phyloP scores from a whole-genome alignment of 2,113 vertebrate genomes.

The Paralichthys olivaceus region DNA sequence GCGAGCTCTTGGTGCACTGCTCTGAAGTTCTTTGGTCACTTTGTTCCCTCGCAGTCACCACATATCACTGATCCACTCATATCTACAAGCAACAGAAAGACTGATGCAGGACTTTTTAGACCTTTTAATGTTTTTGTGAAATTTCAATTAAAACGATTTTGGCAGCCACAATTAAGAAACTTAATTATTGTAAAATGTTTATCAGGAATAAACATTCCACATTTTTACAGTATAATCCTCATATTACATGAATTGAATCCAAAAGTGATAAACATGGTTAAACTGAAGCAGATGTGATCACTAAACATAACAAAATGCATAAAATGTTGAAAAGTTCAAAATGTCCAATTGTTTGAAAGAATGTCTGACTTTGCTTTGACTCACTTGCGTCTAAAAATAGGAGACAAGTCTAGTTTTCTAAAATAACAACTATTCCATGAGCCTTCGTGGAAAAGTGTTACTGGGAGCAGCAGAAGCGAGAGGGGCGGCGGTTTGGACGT shows the following conservation, averaged over 20 bases:
- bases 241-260: no score
- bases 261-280: not conserved
- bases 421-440: not conserved
- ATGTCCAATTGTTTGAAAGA: not conserved
- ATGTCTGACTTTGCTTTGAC: slow-evolving; percentile 10
- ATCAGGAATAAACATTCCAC: not conserved
- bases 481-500: slow-evolving; percentile 27
- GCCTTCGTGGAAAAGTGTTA: slow-evolving; percentile 15
- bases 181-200: not conserved
- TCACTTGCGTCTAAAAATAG: not conserved
- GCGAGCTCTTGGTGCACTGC: not conserved
- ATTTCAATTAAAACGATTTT: not conserved
- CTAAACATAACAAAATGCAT: not conserved
- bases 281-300: no score
- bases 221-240: no score
- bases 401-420: not conserved
- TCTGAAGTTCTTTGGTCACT: not conserved
- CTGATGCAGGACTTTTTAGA: not conserved
- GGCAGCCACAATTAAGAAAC: not conserved
- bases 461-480: slow-evolving; percentile 21
- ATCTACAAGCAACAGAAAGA: slow-evolving; percentile 29
- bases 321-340: not conserved
- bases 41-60: slow-evolving; percentile 18
- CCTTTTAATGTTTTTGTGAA: not conserved
- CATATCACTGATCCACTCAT: not conserved